Conservation (phyloP, 2,797 vertebrate genomes). For the Lepus townsendii region DNA sequence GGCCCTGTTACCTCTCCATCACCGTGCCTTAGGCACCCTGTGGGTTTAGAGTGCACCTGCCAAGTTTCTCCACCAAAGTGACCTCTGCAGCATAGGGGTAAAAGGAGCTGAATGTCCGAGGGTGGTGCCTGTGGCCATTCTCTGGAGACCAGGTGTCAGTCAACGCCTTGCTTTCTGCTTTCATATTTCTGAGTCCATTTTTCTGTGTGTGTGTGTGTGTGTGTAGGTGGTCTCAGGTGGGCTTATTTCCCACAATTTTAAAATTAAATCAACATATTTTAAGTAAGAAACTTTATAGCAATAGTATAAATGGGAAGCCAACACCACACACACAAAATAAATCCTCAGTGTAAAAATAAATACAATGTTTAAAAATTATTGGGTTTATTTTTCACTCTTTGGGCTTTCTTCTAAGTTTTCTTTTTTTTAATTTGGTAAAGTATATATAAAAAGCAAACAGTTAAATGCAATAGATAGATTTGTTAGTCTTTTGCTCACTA, state of each 20-base stretch:
- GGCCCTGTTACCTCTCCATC: too few relatives aligned
- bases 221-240: too few relatives aligned
- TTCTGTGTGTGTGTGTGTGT: too few relatives aligned
- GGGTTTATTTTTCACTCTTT: background rate
- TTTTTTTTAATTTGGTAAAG: background rate
- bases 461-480: conserved; percentile 58
- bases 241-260: background rate
- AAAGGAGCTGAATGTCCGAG: too few relatives aligned
- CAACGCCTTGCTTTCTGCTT: too few relatives aligned
- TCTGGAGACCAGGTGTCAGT: too few relatives aligned
- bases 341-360: conserved; percentile 47
- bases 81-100: too few relatives aligned
- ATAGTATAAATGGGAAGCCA: conserved; percentile 48
- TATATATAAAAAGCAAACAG: conserved; percentile 82
- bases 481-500: conserved; percentile 73
- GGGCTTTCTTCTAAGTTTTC: background rate
- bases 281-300: background rate
- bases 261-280: conserved; percentile 44
- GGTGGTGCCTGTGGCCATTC: too few relatives aligned
- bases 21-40: too few relatives aligned
- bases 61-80: too few relatives aligned
- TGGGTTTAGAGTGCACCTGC: too few relatives aligned
- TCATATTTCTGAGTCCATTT: too few relatives aligned
- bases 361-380: background rate
- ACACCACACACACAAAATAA: background rate